Percentiles rank a stretch among this genome's conserved stretches.
Evolutionary conservation across 1,140 invertebrate species (phyloP).

Genomic region (Subanguina moxae): DNA sequence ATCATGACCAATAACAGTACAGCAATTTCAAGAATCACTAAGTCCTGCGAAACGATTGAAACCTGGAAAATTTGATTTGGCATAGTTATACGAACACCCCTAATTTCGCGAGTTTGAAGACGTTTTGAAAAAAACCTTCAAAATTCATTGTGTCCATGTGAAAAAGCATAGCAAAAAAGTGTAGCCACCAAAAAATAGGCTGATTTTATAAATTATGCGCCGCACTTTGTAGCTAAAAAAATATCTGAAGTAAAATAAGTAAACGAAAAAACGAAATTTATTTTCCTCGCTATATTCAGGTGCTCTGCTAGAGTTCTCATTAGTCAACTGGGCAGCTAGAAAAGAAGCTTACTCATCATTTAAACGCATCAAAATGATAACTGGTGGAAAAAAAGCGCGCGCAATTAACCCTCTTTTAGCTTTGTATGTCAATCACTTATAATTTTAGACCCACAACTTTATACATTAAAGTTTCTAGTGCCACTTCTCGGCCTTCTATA

Average conservation of each 20-base stretch:
- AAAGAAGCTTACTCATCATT: constrained; percentile 70
- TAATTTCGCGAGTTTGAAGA: no score
- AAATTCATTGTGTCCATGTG: no score
- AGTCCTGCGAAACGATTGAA: no score
- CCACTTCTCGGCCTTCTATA: background rate
- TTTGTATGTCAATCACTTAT: background rate
- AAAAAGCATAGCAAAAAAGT: background rate
- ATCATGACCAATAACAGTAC: no score
- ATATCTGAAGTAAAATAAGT: constrained; percentile 65
- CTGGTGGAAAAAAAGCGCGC: background rate
- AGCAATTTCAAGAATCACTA: no score
- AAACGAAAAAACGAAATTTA: background rate
- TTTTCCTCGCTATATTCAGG: constrained; percentile 73
- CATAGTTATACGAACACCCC: no score
- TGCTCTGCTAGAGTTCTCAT: constrained; percentile 85
- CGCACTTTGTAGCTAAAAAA: background rate
- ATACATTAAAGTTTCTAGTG: background rate
- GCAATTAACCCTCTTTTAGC: constrained; percentile 26
- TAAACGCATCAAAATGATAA: background rate
- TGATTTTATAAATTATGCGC: background rate
- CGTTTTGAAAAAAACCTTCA: no score
- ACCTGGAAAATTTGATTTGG: no score
- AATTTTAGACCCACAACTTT: background rate
- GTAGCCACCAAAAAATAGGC: no score
- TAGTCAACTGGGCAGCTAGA: constrained; percentile 90